Percentiles rank a stretch among this genome's conserved stretches.
Conservation (phyloP, 1,140 invertebrate species). For the Parasteatoda tepidariorum region DNA sequence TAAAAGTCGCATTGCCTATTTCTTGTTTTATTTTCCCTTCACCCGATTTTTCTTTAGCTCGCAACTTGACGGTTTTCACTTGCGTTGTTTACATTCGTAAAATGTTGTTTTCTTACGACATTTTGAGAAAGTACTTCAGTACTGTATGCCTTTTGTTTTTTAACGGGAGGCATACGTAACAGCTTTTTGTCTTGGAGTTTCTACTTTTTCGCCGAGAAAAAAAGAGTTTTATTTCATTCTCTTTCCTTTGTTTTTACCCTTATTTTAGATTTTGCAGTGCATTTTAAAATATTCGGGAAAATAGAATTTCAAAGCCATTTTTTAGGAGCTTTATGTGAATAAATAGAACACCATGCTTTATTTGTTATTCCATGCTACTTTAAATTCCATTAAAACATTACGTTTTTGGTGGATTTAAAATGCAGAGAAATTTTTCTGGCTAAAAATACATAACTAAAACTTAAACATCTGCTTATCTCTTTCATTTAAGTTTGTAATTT, state of each 20-base stretch:
- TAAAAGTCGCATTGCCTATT: slow-evolving; percentile 3
- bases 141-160: neutral
- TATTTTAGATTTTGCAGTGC: too few species aligned
- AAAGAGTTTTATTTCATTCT: neutral
- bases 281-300: too few species aligned
- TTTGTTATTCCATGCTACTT: too few species aligned
- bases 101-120: slow-evolving; percentile 36
- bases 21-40: neutral
- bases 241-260: neutral
- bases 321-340: too few species aligned
- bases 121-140: slow-evolving; percentile 32
- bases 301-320: too few species aligned
- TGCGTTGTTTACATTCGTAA: slow-evolving; percentile 38
- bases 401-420: too few species aligned
- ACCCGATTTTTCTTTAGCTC: neutral
- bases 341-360: too few species aligned
- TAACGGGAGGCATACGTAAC: neutral
- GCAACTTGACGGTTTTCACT: slow-evolving; percentile 37
- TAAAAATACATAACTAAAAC: too few species aligned
- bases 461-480: too few species aligned
- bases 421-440: too few species aligned
- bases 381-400: too few species aligned
- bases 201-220: neutral
- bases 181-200: neutral
- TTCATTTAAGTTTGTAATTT: too few species aligned